These are phyloP conservation scores for Drosophila hamatofila DNA, from an alignment of 2,888 invertebrate species.

Conservation along the genomic window DNA sequence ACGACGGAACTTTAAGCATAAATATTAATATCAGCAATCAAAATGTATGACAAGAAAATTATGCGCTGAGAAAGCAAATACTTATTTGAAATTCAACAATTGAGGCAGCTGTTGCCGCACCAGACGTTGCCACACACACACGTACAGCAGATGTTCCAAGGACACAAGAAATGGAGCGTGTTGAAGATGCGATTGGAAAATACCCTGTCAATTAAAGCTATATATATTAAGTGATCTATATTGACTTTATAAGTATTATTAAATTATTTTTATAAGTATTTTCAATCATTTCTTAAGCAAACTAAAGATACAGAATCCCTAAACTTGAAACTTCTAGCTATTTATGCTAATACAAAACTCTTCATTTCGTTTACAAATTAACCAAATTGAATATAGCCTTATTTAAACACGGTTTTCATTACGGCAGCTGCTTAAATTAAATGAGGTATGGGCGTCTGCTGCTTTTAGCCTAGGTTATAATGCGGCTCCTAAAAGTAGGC, in stretches of 20 bases:
- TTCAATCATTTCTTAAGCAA: too few species aligned
- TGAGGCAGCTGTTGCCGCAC: slow-evolving; percentile 19
- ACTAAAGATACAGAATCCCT: too few species aligned
- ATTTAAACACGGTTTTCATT: neutral
- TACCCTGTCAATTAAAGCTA: neutral
- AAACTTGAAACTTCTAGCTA: too few species aligned
- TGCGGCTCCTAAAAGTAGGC: slow-evolving; percentile 59
- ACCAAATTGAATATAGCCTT: neutral
- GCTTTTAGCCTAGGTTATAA: slow-evolving; percentile 22
- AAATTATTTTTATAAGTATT: too few species aligned
- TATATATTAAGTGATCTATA: too few species aligned
- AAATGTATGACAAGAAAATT: slow-evolving; percentile 76
- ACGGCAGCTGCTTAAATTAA: slow-evolving; percentile 49
- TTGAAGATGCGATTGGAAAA: neutral
- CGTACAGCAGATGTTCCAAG: slow-evolving; percentile 30
- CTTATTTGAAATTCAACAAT: slow-evolving; percentile 59
- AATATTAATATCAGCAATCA: slow-evolving; percentile 72
- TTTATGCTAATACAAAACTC: too few species aligned
- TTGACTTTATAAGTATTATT: too few species aligned
- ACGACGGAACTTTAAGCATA: slow-evolving; percentile 60
- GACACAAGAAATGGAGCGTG: neutral
- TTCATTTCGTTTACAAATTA: neutral
- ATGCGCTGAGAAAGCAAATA: slow-evolving; percentile 56
- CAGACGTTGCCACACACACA: slow-evolving; percentile 18
- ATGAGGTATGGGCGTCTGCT: slow-evolving; percentile 29